phyloP scores from a whole-genome alignment of 2,888 invertebrate species.

The Herminia tarsipennalis region DNA sequence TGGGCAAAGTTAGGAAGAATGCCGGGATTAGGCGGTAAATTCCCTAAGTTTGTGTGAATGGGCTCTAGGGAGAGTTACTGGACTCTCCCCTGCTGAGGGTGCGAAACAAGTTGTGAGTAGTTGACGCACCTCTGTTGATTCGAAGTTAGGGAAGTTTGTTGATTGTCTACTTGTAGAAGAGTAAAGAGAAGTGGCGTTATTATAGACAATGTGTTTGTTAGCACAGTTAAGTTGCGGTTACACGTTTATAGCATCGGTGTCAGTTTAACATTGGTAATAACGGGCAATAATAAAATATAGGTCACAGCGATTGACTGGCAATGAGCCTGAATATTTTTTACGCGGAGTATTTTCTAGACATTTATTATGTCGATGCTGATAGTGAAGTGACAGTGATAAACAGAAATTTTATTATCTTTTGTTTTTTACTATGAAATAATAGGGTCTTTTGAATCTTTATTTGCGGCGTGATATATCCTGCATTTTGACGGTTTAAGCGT shows the following conservation, averaged over 20 bases:
- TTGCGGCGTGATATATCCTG: too few species aligned
- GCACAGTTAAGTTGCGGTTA: background rate
- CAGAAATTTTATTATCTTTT: too few species aligned
- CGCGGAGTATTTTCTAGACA: too few species aligned
- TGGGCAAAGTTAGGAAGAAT: constrained; percentile 35
- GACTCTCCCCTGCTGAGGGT: constrained; percentile 19
- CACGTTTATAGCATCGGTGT: too few species aligned
- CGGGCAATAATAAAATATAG: too few species aligned
- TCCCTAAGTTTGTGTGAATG: constrained; percentile 29
- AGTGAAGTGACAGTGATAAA: too few species aligned
- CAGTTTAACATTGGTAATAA: too few species aligned
- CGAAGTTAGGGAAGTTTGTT: constrained; percentile 16
- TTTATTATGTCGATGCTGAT: too few species aligned
- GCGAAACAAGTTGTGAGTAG: constrained; percentile 15
- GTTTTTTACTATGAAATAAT: background rate
- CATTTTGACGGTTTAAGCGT: background rate
- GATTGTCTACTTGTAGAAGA: too few species aligned
- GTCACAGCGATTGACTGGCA: too few species aligned
- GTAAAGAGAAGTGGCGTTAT: background rate
- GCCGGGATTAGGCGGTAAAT: constrained; percentile 31
- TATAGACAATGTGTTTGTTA: background rate
- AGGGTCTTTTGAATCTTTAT: background rate
- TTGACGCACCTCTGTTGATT: constrained; percentile 20
- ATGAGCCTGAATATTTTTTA: too few species aligned
- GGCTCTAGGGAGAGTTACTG: constrained; percentile 19